Evolutionary conservation across 2,113 vertebrate species (phyloP).

Genomic region (Leptodactylus fuscus): DNA sequence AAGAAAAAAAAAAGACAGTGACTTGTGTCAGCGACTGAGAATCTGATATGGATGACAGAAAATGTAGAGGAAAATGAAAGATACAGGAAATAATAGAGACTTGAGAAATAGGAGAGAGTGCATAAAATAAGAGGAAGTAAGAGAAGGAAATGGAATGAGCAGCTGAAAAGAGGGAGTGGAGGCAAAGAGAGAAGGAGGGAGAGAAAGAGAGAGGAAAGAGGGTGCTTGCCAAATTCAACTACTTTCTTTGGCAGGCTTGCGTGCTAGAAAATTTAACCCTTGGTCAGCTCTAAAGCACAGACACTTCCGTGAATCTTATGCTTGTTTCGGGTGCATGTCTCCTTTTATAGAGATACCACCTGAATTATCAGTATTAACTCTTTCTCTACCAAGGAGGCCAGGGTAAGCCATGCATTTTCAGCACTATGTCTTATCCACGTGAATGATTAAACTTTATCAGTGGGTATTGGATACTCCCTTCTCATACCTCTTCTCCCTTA

Average conservation of each 20-base stretch:
- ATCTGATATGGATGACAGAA: too few species aligned
- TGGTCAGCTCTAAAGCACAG: neutral
- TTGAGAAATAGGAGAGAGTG: conserved; percentile 4
- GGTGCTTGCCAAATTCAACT: conserved; percentile 46
- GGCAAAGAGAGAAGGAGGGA: conserved; percentile 4
- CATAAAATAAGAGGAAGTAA: neutral
- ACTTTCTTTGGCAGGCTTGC: conserved; percentile 42
- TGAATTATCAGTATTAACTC: neutral
- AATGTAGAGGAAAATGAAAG: too few species aligned
- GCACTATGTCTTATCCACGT: neutral
- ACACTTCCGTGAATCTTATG: neutral
- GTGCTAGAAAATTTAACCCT: conserved; percentile 37
- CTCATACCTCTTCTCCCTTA: neutral
- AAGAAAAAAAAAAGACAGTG: too few species aligned
- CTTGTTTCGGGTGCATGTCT: neutral
- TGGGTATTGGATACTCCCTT: neutral
- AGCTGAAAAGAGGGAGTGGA: neutral
- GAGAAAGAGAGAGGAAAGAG: neutral
- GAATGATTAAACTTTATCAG: conserved; percentile 35
- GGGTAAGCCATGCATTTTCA: too few species aligned
- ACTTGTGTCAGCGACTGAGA: too few species aligned
- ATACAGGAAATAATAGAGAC: conserved; percentile 19
- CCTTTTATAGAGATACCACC: neutral
- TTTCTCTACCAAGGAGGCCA: neutral
- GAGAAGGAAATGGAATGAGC: neutral